phyloP scores from a whole-genome alignment of 2,113 vertebrate species.

The Peromyscus leucopus region DNA sequence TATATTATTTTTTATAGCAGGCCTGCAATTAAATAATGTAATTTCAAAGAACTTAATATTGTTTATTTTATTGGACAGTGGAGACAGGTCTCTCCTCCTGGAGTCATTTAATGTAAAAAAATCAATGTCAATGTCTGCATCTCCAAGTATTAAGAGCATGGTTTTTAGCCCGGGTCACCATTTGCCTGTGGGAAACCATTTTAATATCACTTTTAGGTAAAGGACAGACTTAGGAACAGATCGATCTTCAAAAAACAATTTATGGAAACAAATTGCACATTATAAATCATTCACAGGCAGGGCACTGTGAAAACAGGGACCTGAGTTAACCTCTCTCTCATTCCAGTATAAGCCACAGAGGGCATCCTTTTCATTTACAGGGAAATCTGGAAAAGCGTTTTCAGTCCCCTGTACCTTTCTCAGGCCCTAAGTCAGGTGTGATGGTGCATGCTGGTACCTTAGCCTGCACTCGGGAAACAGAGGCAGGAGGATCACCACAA shows the following conservation, averaged over 20 bases:
- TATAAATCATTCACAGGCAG: slow-evolving; percentile 41
- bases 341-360: slow-evolving; percentile 88
- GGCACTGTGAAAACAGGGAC: slow-evolving; percentile 89
- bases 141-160: slow-evolving; percentile 37
- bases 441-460: neutral
- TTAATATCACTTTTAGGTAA: slow-evolving; percentile 56
- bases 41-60: slow-evolving; percentile 61
- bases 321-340: slow-evolving; percentile 91
- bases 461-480: neutral
- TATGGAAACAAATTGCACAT: slow-evolving; percentile 59
- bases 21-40: slow-evolving; percentile 54
- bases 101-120: slow-evolving; percentile 58
- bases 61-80: slow-evolving; percentile 52
- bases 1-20: slow-evolving; percentile 38
- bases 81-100: slow-evolving; percentile 41
- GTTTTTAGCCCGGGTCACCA: neutral
- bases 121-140: slow-evolving; percentile 51
- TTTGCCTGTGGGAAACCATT: slow-evolving; percentile 57
- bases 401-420: slow-evolving; percentile 70
- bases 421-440: neutral
- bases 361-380: slow-evolving; percentile 90
- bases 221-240: slow-evolving; percentile 62
- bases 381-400: slow-evolving; percentile 87
- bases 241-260: slow-evolving; percentile 62
- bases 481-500: neutral